Evolutionary conservation across 2,888 invertebrate species (phyloP), one percentile per base, ranked within the genome.

Genomic region (Trichogramma dendrolimi): DNA sequence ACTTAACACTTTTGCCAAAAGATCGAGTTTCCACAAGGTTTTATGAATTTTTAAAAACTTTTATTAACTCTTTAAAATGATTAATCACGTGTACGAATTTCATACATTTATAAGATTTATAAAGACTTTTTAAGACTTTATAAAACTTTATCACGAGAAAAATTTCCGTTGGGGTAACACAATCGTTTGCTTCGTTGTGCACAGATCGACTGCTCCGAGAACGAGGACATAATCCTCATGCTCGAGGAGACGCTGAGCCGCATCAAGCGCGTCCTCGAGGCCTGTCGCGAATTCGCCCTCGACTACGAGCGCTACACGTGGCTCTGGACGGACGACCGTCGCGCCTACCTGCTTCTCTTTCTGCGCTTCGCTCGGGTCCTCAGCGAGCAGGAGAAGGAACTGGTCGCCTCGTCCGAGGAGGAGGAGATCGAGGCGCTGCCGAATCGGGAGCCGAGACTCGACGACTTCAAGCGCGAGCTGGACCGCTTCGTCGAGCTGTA

Each of bases 401-500:
- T n/a, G 4, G 10, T 63, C 83, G 65, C 61, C 4, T 61, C 68
- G 2, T 55, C 50, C 0, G 83, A 84, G 10, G 85, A 90, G 68
- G 89, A 90, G 72, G 10, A 8, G 6, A 38, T 43, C 1, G 39
- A 52, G 4, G n/a, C 4, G 2, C 4, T 60, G 2, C 54, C 52
- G 2, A 38, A 49, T 0, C 44, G 52, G 1, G 46, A 14, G 4
- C 77, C 79, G 0, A 64, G 65, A 8, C 66, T 79, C 46, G 44
- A 54, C 0, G 73, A 75, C 42, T 79, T 78, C 46, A 75, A 72
- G 62, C 60, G 67, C 14, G 75, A 78, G 58, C 90, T 96, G 70
- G 91, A 94, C 72, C 86, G 86, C 64, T 96, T 90, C 74, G 89
- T 92, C 73, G 81, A 84, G n/a, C 76, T 94, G 63, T 90, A 91